Conservation (phyloP, 2,113 vertebrate species). For the Paramisgurnus dabryanus region DNA sequence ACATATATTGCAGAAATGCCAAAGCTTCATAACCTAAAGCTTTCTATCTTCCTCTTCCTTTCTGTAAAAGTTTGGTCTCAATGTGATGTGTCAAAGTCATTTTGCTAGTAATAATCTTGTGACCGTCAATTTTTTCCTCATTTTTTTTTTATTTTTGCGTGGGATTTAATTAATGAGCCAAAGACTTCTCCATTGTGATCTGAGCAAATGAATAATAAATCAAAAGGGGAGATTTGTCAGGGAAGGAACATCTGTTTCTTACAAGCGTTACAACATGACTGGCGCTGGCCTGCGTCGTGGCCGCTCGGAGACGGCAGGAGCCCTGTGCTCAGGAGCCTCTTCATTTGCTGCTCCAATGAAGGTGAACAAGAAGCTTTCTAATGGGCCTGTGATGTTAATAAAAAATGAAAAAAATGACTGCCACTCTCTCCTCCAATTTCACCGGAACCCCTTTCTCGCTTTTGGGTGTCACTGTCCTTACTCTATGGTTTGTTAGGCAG, state of each 20-base stretch:
- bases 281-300: conserved; percentile 84
- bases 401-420: conserved; percentile 74
- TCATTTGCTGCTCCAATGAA: conserved; percentile 99
- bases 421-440: conserved; percentile 79
- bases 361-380: conserved; percentile 98
- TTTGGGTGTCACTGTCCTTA: conserved; percentile 97
- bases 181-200: conserved; percentile 94
- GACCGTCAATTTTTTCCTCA: conserved; percentile 84
- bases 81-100: conserved; percentile 95
- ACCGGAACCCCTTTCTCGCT: conserved; percentile 79
- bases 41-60: not conserved
- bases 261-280: conserved; percentile 90
- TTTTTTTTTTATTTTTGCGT: conserved; percentile 87
- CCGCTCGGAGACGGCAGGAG: conserved; percentile 87
- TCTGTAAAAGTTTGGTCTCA: conserved; percentile 70
- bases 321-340: conserved; percentile 87
- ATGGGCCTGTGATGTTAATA: conserved; percentile 99
- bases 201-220: conserved; percentile 98
- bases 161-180: conserved; percentile 96
- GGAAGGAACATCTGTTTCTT: conserved; percentile 97
- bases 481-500: conserved; percentile 99
- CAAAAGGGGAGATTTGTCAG: conserved; percentile 95
- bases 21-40: not conserved
- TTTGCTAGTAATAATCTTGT: conserved; percentile 84
- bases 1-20: too few species aligned